A percentile compares a stretch with the other conserved stretches of the same genome.
Evolutionary conservation across 2,888 invertebrate species (phyloP).

Genomic region (Zhuqinia jingwanae): DNA sequence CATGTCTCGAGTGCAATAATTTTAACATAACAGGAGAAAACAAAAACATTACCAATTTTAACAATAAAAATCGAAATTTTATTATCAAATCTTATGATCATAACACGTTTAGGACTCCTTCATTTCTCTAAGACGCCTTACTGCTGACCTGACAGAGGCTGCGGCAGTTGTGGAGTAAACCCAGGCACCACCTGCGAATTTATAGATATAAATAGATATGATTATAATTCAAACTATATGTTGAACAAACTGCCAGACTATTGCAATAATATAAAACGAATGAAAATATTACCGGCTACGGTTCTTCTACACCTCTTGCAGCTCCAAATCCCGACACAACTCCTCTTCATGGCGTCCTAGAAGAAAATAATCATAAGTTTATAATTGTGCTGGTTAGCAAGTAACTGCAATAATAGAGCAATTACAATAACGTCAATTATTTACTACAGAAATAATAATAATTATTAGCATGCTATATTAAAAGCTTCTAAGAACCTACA

Average conservation of each 20-base stretch:
- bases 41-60: neutral
- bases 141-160: conserved; percentile 97
- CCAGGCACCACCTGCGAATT: conserved; percentile 93
- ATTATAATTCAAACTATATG: neutral
- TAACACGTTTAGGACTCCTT: conserved; percentile 85
- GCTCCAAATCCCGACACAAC: conserved; percentile 98
- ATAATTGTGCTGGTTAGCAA: neutral
- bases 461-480: no score
- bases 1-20: no score
- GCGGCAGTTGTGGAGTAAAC: conserved; percentile 99
- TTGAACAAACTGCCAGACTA: no score
- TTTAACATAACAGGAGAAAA: no score
- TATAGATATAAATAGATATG: neutral
- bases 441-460: no score
- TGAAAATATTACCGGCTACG: conserved; percentile 85
- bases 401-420: neutral
- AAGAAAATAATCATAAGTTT: conserved; percentile 79
- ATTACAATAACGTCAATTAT: no score
- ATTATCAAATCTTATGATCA: conserved; percentile 36
- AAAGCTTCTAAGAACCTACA: no score
- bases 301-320: conserved; percentile 98
- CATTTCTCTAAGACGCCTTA: conserved; percentile 97
- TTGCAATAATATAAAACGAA: no score
- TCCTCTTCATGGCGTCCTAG: conserved; percentile 98
- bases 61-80: conserved; percentile 40